Evolutionary conservation across 2,888 invertebrate species (phyloP).

Genomic region (Metacarcinus magister): DNA sequence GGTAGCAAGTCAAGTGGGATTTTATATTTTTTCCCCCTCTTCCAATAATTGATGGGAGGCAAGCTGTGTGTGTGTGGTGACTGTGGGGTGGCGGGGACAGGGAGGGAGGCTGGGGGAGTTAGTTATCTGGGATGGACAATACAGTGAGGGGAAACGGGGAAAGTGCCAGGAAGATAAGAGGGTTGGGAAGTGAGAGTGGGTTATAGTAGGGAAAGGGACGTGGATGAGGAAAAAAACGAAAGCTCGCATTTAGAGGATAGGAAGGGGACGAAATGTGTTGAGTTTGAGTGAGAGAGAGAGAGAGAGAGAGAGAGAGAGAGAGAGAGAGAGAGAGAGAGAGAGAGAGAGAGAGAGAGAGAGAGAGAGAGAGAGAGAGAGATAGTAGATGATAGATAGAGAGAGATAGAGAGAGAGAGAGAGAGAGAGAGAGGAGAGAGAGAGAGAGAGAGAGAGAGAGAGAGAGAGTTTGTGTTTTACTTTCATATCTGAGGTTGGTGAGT

Average conservation of each 20-base stretch:
- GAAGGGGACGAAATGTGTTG: too few species aligned
- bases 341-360: slow-evolving; percentile 1
- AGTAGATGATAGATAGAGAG: not conserved
- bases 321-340: slow-evolving; percentile 39
- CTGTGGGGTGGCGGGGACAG: not conserved
- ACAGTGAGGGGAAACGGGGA: not conserved
- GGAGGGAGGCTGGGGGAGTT: not conserved
- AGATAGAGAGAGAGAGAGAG: not conserved
- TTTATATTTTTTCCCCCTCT: not conserved
- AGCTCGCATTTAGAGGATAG: too few species aligned
- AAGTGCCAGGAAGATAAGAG: not conserved
- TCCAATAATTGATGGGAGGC: not conserved
- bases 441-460: not conserved
- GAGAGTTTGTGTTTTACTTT: not conserved
- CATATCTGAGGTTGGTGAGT: not conserved
- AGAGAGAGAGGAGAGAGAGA: too few species aligned
- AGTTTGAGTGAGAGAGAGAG: not conserved
- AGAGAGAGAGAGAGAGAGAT: not conserved
- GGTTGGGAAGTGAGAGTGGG: not conserved
- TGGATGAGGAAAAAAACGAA: not conserved
- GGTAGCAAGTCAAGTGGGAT: not conserved
- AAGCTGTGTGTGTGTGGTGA: not conserved
- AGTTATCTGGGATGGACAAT: not conserved
- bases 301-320: slow-evolving; percentile 39
- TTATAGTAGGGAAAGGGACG: too few species aligned